These are phyloP conservation scores for Anarrhichthys ocellatus DNA, from an alignment of 2,113 vertebrate species.

Conservation along the genomic window DNA sequence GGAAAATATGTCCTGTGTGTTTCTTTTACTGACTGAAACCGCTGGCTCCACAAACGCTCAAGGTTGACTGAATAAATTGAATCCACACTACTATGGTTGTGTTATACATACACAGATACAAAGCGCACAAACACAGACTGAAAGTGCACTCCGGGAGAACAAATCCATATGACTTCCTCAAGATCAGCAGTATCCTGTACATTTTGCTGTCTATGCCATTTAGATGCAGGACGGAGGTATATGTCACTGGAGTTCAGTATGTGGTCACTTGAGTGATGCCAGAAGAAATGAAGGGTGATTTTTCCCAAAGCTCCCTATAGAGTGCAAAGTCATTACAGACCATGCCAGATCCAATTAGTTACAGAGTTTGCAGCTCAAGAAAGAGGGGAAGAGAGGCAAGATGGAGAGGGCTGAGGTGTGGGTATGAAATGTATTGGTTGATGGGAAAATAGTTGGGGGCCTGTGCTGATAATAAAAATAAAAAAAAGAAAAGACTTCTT, in stretches of 20 bases:
- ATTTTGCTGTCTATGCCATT: slow-evolving; percentile 50
- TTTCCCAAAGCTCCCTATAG: slow-evolving; percentile 72
- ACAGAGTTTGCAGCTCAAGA: slow-evolving; percentile 75
- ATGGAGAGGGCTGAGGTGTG: slow-evolving; percentile 50
- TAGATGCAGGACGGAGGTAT: slow-evolving; percentile 26
- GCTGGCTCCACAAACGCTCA: slow-evolving; percentile 15
- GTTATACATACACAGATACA: slow-evolving; percentile 1
- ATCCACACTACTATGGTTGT: not conserved
- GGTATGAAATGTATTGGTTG: slow-evolving; percentile 63
- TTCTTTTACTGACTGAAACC: slow-evolving; percentile 15
- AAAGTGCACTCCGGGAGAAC: slow-evolving; percentile 13
- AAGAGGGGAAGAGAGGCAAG: slow-evolving; percentile 51
- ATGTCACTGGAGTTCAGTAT: slow-evolving; percentile 63
- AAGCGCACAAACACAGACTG: not conserved
- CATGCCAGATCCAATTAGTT: slow-evolving; percentile 81
- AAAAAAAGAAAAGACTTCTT: slow-evolving; percentile 49
- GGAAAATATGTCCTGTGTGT: slow-evolving; percentile 35
- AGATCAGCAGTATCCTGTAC: slow-evolving; percentile 53
- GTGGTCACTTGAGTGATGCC: slow-evolving; percentile 79
- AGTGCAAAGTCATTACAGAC: slow-evolving; percentile 79
- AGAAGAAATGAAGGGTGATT: slow-evolving; percentile 78
- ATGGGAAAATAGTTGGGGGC: slow-evolving; percentile 55
- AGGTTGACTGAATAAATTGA: slow-evolving; percentile 8
- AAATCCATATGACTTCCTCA: slow-evolving; percentile 16
- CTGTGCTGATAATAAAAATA: slow-evolving; percentile 50